A percentile compares a stretch with the other conserved stretches of the same genome.
Evolutionary conservation across 1,140 invertebrate species (phyloP).

Genomic region (Cherax destructor): DNA sequence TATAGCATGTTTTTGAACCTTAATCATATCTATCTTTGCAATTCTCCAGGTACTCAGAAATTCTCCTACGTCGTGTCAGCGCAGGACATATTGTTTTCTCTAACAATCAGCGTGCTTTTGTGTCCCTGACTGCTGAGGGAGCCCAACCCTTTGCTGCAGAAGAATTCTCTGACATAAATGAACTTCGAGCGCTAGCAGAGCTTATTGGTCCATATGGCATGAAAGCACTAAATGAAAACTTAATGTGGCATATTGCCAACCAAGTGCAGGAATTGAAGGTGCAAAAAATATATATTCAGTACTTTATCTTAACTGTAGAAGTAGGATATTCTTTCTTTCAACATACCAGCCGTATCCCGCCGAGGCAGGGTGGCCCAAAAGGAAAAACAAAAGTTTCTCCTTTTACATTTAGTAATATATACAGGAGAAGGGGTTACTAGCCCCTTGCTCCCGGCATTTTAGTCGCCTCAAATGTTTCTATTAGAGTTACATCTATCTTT

Average conservation of each 20-base stretch:
- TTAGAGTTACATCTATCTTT: too few relatives aligned
- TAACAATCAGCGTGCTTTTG: conserved; percentile 96
- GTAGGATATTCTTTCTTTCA: too few relatives aligned
- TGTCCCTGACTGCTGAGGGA: conserved; percentile 91
- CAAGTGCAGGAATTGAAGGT: conserved; percentile 95
- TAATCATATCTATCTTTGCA: background rate
- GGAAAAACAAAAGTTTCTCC: too few relatives aligned
- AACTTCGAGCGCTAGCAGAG: conserved; percentile 96
- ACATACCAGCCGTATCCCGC: too few relatives aligned
- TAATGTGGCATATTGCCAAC: conserved; percentile 98
- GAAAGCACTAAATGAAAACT: conserved; percentile 95
- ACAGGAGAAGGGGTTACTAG: too few relatives aligned
- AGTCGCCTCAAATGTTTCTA: too few relatives aligned
- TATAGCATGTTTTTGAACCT: background rate
- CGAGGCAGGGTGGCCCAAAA: too few relatives aligned
- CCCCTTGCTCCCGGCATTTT: too few relatives aligned
- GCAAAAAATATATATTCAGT: background rate
- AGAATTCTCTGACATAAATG: conserved; percentile 98
- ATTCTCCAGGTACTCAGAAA: conserved; percentile 87
- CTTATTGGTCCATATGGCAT: conserved; percentile 99
- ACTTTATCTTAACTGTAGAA: too few relatives aligned
- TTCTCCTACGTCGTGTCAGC: conserved; percentile 92
- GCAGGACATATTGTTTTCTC: conserved; percentile 97
- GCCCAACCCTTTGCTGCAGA: conserved; percentile 95
- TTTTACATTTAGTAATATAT: too few relatives aligned